Base-by-base conservation (phyloP, 2,888 invertebrate genomes). In the Gymnosoma rotundatum region DNA sequence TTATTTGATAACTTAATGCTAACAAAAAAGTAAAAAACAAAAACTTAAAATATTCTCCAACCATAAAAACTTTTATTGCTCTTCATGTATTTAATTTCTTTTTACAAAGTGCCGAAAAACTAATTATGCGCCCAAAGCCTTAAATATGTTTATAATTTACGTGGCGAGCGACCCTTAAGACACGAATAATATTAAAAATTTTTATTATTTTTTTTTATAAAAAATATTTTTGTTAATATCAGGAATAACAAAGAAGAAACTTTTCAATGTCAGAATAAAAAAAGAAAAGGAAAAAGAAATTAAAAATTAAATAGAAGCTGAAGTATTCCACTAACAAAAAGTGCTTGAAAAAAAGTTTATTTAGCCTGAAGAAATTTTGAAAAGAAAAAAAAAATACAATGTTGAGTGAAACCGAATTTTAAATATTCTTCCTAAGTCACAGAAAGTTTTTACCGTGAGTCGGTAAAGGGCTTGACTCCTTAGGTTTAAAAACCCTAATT, bases 221-320 rank as follows among this genome's bases (percentile, higher is more conserved):
- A 36, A 32, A 18, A 42, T 54, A 21, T 20, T 32, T 6, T 32
- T 60, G 20, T 72, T 45, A 64, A 66, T 56, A 48, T 32, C 18
- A 32, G 56, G 42, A 5, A 66, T 56, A 75, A 64, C 54, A 66
- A 75, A 52, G 21, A 7, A 16, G 21, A 48, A 66, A 66, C 58
- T 58, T 75, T 66, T 75, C 56, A 75, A 75, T 58, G 75, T 66
- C 75, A 75, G 75, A 32, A 14, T 9, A 54, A 63, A 73, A 18
- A 36, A 16, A 16, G 21, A 21, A 61, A 5, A 8, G 60, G 2
- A 4, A 72, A 48, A 18, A 50, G 8, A 52, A 25, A 61, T 42
- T 7, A 20, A 54, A 54, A 70, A 70, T 25, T 70, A 45, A 60
- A 50, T n/a, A 36, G 50, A 61, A 75, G 45, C 56, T 32, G 48